Base-by-base conservation (phyloP, 1,140 invertebrate species). In the Nasonia vitripennis region DNA sequence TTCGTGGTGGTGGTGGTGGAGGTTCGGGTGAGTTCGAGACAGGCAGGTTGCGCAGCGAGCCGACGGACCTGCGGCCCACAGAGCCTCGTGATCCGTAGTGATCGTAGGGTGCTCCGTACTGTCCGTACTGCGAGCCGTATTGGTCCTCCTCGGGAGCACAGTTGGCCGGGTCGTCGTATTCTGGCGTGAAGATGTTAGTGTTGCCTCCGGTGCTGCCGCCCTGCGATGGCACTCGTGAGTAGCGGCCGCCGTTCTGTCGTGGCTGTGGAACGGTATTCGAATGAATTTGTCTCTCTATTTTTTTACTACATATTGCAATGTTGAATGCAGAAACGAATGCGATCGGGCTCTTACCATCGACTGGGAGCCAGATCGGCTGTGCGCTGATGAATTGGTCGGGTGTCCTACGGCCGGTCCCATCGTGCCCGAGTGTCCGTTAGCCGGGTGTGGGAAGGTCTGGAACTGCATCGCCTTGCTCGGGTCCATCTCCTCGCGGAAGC, bases 401-500 rank as follows among this genome's bases (percentile, higher is more conserved):
- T 94, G 94, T 87, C 94, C 94, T 91, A 94, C 95, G 86, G 91
- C 95, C 79, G 96, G 96, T 88, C 96, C 96, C 94, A 97, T 96
- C 1, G 96, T 97, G 41, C 96, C 96, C 83, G 96, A 95, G 87
- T 95, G 94, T 88, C 95, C 95, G 89, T 95, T 95, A 7, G 91
- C 94, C 89, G 97, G 97, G 91, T 98, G 97, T 0, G 97, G 97
- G 95, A 98, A 97, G 45, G 97, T 98, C 93, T 98, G 96, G 94
- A 97, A 97, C 89, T 97, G 96, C 94, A 96, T 95, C 37, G 96
- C 96, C 93, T 98, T 98, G 91, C 95, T 96, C 23, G 97, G 97
- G 92, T 98, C 97, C 97, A 98, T 98, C 95, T 98, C 97, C 92
- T 98, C 97, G 87, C 97, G 96, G 96, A 98, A 98, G 88, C 97